Percentiles rank a stretch among this genome's conserved stretches.
phyloP scores from a whole-genome alignment of 1,140 invertebrate species.

The Brachionus manjavacas region DNA sequence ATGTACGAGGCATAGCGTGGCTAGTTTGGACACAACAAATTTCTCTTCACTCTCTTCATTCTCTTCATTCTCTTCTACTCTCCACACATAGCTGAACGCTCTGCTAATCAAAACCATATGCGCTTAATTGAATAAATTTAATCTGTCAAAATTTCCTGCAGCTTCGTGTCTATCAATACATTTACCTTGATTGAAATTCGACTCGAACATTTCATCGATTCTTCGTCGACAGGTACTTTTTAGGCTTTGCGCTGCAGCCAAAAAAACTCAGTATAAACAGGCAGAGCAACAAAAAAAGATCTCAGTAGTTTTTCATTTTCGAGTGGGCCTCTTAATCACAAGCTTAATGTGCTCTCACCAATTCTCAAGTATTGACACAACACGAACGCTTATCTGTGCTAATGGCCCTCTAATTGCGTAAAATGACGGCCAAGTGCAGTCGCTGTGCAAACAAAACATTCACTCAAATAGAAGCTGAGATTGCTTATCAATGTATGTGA shows the following conservation, averaged over 20 bases:
- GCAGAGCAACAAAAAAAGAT: background rate
- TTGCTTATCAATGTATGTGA: background rate
- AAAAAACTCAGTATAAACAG: background rate
- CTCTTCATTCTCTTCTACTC: background rate
- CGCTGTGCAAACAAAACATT: background rate
- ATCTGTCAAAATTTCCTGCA: constrained; percentile 12
- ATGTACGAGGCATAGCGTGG: background rate
- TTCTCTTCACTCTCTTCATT: no score
- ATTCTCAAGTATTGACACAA: constrained; percentile 30
- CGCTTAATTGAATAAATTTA: constrained; percentile 7
- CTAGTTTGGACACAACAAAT: no score
- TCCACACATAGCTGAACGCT: background rate
- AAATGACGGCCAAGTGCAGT: background rate
- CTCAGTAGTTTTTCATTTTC: background rate
- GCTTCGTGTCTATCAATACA: constrained; percentile 12
- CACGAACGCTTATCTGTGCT: background rate
- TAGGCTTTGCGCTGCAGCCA: background rate
- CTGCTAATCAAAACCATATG: constrained; percentile 15
- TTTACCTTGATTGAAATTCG: constrained; percentile 25
- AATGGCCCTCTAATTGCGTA: background rate
- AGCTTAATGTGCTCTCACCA: constrained; percentile 7
- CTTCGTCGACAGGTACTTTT: constrained; percentile 13
- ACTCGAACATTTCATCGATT: constrained; percentile 24
- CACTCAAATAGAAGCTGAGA: background rate
- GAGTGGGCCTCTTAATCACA: background rate